phyloP scores from a whole-genome alignment of 2,113 vertebrate genomes.

The Falcunculus frontatus region DNA sequence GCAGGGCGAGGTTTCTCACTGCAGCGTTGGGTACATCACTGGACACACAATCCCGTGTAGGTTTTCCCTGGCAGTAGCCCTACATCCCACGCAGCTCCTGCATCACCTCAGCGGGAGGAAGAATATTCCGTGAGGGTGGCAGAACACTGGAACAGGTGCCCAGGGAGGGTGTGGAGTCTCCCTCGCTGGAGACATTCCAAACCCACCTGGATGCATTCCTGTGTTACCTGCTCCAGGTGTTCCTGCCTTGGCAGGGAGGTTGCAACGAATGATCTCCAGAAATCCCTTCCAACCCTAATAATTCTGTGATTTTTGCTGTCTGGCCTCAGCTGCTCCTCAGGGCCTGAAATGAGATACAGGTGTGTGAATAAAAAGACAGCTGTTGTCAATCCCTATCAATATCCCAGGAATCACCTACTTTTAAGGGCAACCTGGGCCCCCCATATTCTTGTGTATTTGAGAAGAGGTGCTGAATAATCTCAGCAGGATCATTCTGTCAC shows the following conservation, averaged over 20 bases:
- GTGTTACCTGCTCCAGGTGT: background rate
- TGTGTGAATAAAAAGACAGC: background rate
- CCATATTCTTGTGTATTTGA: accelerated
- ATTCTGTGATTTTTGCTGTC: background rate
- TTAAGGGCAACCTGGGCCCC: background rate
- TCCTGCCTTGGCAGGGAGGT: background rate
- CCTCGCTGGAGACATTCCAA: background rate
- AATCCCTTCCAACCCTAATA: background rate
- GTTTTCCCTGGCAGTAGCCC: background rate
- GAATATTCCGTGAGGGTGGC: background rate
- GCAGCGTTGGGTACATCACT: background rate
- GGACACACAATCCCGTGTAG: accelerated
- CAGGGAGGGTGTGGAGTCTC: background rate
- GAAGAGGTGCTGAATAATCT: background rate
- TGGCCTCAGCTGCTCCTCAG: background rate
- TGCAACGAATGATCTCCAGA: background rate
- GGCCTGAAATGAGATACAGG: background rate
- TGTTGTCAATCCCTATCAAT: background rate
- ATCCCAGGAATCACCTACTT: background rate
- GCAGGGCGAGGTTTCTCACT: background rate
- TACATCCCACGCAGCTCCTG: background rate
- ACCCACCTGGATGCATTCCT: background rate
- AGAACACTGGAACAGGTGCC: background rate
- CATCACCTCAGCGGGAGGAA: background rate
- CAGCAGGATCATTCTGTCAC: background rate